Conservation (phyloP, 2,113 vertebrate genomes). For the Pygoscelis adeliae region DNA sequence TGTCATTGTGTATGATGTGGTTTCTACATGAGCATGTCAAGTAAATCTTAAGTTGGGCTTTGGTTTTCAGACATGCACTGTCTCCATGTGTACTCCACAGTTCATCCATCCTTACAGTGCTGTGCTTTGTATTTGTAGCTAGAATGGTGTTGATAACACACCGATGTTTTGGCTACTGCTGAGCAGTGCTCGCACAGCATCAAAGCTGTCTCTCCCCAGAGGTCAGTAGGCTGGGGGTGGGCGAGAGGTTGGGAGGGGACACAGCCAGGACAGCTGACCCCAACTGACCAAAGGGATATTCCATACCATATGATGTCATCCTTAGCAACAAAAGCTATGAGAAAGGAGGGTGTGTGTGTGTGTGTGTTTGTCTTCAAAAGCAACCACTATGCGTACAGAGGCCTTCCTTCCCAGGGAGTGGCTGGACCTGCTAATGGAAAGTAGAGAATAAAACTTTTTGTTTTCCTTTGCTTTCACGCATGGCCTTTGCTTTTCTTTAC, state of each 20-base stretch:
- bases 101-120: background rate
- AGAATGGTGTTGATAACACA: background rate
- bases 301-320: background rate
- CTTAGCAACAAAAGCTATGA: background rate
- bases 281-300: background rate
- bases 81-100: background rate
- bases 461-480: background rate
- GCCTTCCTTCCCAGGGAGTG: background rate
- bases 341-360: no score
- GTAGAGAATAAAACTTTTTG: background rate
- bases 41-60: background rate
- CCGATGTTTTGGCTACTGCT: accelerated
- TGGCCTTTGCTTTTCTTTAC: background rate
- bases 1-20: no score
- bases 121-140: background rate
- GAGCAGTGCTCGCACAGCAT: background rate
- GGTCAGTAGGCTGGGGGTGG: no score
- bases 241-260: accelerated
- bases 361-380: background rate
- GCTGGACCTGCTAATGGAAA: background rate
- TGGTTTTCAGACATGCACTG: background rate
- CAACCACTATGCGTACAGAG: accelerated
- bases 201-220: background rate
- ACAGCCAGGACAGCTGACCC: background rate
- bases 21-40: accelerated